Evolutionary conservation across 1,140 invertebrate genomes (phyloP).

Genomic region (Leptopilina clavipes): DNA sequence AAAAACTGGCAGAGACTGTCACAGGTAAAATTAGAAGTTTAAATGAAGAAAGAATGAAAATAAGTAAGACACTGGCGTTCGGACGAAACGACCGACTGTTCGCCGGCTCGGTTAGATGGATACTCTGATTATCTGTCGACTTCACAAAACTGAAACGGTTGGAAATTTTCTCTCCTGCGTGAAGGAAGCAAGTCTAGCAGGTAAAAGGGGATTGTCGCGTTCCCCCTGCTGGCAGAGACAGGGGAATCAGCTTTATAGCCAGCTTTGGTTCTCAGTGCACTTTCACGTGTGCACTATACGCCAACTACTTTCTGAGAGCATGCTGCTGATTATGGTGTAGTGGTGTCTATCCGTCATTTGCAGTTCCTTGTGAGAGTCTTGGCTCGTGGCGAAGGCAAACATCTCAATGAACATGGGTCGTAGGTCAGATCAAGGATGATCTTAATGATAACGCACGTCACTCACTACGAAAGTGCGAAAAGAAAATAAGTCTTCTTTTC

Average conservation of each 20-base stretch:
- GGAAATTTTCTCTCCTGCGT: slow-evolving; percentile 56
- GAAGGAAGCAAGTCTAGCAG: slow-evolving; percentile 50
- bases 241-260: slow-evolving; percentile 34
- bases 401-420: not conserved
- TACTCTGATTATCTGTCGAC: slow-evolving; percentile 60
- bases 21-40: not conserved
- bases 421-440: slow-evolving; percentile 13
- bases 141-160: slow-evolving; percentile 58
- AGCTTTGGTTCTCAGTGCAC: slow-evolving; percentile 65
- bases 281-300: slow-evolving; percentile 62
- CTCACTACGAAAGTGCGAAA: not conserved
- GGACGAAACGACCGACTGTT: slow-evolving; percentile 50
- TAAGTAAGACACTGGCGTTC: slow-evolving; percentile 32
- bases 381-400: not conserved
- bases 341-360: slow-evolving; percentile 28
- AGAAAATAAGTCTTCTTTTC: not conserved
- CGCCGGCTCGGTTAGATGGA: slow-evolving; percentile 59
- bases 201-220: slow-evolving; percentile 61
- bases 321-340: slow-evolving; percentile 24
- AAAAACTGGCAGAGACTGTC: not conserved
- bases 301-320: not conserved
- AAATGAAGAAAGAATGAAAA: not conserved
- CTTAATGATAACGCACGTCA: not conserved
- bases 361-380: not conserved
- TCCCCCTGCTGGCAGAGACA: slow-evolving; percentile 50